Conservation (phyloP, 1,140 invertebrate genomes). For the Scaptomyza hsui region DNA sequence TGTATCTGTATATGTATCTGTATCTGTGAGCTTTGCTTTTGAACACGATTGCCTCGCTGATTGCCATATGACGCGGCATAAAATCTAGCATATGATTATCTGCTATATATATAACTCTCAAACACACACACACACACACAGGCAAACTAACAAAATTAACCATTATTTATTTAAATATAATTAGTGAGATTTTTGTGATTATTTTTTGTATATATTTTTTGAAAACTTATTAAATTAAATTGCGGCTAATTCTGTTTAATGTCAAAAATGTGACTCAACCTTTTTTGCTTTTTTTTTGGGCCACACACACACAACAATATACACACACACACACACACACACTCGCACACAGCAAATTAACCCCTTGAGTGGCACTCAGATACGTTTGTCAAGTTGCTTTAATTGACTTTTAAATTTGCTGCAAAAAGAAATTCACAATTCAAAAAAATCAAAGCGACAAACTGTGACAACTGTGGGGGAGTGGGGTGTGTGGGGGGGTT, state of each 20-base stretch:
- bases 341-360: conserved; percentile 63
- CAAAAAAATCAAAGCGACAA: conserved; percentile 76
- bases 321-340: conserved; percentile 21
- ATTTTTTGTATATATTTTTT: conserved; percentile 28
- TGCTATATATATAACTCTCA: conserved; percentile 35
- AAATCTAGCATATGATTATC: conserved; percentile 66
- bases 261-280: conserved; percentile 37
- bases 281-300: conserved; percentile 11
- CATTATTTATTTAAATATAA: conserved; percentile 21
- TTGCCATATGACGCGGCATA: conserved; percentile 72
- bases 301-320: conserved; percentile 6
- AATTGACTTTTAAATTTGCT: conserved; percentile 80
- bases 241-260: conserved; percentile 63
- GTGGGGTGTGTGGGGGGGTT: background rate
- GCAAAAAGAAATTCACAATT: conserved; percentile 45
- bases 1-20: conserved; percentile 19
- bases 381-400: conserved; percentile 76
- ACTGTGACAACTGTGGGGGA: conserved; percentile 42
- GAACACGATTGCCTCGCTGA: conserved; percentile 63
- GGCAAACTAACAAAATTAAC: conserved; percentile 1
- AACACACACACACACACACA: background rate
- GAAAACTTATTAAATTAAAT: conserved; percentile 51
- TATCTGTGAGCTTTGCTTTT: conserved; percentile 43
- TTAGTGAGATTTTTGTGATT: conserved; percentile 35
- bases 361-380: conserved; percentile 76